Base-by-base conservation (phyloP, 2,113 vertebrate species). In the Zosterops pallidus region DNA sequence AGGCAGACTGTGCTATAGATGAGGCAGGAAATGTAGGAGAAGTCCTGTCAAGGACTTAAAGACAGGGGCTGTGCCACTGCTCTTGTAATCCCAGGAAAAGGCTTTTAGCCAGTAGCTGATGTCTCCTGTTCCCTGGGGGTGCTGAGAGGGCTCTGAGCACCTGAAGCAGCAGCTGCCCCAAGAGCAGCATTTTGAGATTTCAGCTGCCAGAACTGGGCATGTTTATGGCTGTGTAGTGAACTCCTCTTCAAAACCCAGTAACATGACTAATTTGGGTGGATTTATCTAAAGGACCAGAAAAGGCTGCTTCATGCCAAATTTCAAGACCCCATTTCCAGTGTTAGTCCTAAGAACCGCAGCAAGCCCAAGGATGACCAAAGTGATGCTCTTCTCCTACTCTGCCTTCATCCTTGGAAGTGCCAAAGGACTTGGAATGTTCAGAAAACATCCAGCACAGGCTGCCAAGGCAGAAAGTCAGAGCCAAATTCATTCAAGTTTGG, bases 381-480 rank as follows among this genome's bases (percentile, higher is more conserved):
- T 25, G 55, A 46, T 4, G 52, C 33, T 80, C 68, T 63, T 59
- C 20, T 41, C n/a, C 60, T 74, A 39, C 23, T 76, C n/a, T 21
- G 39, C 35, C 55, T 44, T 84, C 74, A 63, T 17, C 63, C 42
- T 65, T 42, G 62, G 93, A 72, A 65, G 57, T 50, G 31, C 57
- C 67, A 29, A 53, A 84, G 82, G 52, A 47, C 46, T 60, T 29
- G 31, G 62, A 60, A 56, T 0, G 0, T 63, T 71, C 0, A 0
- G 44, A 55, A 83, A 68, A 68, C 2, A 14, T 16, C 35, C 82
- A 60, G 31, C 37, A 4, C 44, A 25, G 47, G 47, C 59, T 88
- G 77, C 35, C 29, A 69, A 60, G n/a, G 49, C 52, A 85, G 60
- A 70, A 87, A 89, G 65, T 81, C 64, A 59, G 56, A 91, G 71